Percentiles rank a stretch among this genome's conserved stretches.
Evolutionary conservation across 2,888 invertebrate genomes (phyloP).

Genomic region (Rhagophthalmus giganteus): DNA sequence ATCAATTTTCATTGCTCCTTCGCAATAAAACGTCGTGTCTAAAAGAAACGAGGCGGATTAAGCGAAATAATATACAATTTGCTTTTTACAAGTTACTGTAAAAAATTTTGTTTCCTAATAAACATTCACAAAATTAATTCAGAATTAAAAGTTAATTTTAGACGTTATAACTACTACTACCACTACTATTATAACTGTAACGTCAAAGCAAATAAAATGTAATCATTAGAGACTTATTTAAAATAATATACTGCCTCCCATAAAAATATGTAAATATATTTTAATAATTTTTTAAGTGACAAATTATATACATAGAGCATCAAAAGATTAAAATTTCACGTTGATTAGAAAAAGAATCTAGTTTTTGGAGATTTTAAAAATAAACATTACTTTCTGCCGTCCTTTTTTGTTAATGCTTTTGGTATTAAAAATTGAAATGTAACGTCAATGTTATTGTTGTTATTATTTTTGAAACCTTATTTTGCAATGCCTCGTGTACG

Average conservation of each 20-base stretch:
- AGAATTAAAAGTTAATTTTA: too few relatives aligned
- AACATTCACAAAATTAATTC: too few relatives aligned
- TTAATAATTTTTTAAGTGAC: not conserved
- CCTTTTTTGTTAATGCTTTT: not conserved
- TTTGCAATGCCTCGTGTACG: not conserved
- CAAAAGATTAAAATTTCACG: not conserved
- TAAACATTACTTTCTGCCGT: not conserved
- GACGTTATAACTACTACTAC: too few relatives aligned
- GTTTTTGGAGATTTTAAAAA: not conserved
- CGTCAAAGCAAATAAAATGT: not conserved
- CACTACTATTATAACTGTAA: too few relatives aligned
- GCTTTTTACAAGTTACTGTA: too few relatives aligned
- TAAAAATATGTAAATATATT: not conserved
- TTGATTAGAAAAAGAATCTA: not conserved
- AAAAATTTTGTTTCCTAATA: too few relatives aligned
- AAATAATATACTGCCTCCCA: too few relatives aligned
- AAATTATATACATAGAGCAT: not conserved
- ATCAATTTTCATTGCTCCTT: too few relatives aligned
- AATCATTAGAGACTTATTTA: not conserved
- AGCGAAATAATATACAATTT: too few relatives aligned
- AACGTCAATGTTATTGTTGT: not conserved
- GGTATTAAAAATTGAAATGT: not conserved
- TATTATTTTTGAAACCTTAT: not conserved
- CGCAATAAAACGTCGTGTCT: too few relatives aligned
- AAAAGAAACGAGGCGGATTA: too few relatives aligned